Evolutionary conservation across 2,113 vertebrate species (phyloP).

Genomic region (Dissostichus mawsoni): DNA sequence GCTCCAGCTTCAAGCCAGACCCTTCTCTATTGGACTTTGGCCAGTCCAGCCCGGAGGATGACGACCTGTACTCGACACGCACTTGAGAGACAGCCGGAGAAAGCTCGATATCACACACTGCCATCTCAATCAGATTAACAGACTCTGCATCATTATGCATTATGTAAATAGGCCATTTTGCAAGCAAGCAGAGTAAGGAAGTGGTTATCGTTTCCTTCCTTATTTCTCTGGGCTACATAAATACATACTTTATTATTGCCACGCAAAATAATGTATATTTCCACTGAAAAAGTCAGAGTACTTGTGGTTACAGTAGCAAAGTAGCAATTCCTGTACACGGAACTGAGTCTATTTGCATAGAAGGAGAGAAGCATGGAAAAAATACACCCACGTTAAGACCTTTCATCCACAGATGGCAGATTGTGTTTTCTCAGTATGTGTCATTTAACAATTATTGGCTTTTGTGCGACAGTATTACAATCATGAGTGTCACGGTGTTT

Average conservation of each 20-base stretch:
- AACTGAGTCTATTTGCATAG: neutral
- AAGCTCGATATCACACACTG: constrained; percentile 41
- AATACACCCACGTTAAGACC: constrained; percentile 44
- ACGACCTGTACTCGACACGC: constrained; percentile 93
- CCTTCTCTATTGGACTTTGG: constrained; percentile 89
- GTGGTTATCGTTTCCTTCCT: constrained; percentile 49
- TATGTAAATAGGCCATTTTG: constrained; percentile 44
- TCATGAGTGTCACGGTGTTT: constrained; percentile 22
- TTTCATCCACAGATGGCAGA: constrained; percentile 57
- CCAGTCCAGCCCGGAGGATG: constrained; percentile 90
- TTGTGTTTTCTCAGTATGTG: constrained; percentile 38
- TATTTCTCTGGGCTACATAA: constrained; percentile 34
- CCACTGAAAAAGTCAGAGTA: constrained; percentile 35
- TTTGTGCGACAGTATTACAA: constrained; percentile 16
- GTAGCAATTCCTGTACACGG: neutral
- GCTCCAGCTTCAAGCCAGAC: constrained; percentile 81
- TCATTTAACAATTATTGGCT: constrained; percentile 39
- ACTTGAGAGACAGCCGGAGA: constrained; percentile 78
- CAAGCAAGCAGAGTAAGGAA: constrained; percentile 11
- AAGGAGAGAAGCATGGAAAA: constrained; percentile 20
- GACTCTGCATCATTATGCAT: constrained; percentile 4
- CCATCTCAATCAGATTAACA: constrained; percentile 34
- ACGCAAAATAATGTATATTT: constrained; percentile 12
- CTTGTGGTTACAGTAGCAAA: constrained; percentile 21
- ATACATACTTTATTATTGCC: no score